These are phyloP conservation scores for Sebastes minor DNA, from an alignment of 2,797 vertebrate genomes.

Conservation along the genomic window DNA sequence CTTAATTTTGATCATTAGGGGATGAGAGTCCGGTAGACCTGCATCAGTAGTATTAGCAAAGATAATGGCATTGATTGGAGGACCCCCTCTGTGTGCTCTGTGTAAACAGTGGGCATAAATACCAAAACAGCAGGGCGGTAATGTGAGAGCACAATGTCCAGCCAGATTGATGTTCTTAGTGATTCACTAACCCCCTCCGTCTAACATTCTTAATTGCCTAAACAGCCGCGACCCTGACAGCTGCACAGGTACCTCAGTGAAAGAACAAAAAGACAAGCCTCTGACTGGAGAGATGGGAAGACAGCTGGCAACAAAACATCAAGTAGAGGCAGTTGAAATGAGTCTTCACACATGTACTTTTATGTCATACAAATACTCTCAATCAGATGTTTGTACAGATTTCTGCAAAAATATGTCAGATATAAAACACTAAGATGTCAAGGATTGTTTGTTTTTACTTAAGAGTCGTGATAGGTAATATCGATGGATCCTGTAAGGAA, in stretches of 20 bases:
- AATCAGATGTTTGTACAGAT: no score
- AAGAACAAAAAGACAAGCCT: constrained; percentile 48
- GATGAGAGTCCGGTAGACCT: constrained; percentile 31
- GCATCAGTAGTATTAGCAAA: constrained; percentile 60
- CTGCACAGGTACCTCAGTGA: constrained; percentile 75
- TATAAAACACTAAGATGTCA: background rate
- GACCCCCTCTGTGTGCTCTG: constrained; percentile 78
- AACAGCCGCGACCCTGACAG: constrained; percentile 75
- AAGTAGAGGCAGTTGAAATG: background rate
- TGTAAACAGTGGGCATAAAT: constrained; percentile 83
- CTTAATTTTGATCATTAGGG: constrained; percentile 55
- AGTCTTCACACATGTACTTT: background rate
- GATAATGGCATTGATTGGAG: constrained; percentile 82
- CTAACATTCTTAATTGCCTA: constrained; percentile 74
- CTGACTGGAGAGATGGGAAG: constrained; percentile 22
- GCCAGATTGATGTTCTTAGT: constrained; percentile 76
- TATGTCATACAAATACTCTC: no score
- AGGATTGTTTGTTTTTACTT: background rate
- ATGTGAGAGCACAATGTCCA: constrained; percentile 72
- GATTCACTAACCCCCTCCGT: constrained; percentile 68
- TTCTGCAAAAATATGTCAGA: no score
- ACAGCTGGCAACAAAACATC: constrained; percentile 39
- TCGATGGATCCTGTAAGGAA: background rate
- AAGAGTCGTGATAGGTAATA: background rate
- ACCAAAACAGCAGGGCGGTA: constrained; percentile 84